A percentile compares a stretch with the other conserved stretches of the same genome.
phyloP scores from a whole-genome alignment of 2,888 invertebrate genomes.

The Pasiphila rectangulata region DNA sequence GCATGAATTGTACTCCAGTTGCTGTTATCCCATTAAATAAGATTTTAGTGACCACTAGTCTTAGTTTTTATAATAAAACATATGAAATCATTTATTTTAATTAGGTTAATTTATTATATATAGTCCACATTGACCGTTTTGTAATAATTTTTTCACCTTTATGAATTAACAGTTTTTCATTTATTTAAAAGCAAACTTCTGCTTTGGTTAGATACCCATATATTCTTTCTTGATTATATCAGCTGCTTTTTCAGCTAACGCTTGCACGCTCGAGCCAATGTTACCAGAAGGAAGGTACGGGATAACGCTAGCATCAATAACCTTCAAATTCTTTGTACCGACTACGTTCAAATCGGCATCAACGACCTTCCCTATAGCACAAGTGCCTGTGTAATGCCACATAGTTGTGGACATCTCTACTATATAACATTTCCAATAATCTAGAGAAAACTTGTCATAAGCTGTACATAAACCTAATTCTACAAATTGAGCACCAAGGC shows the following conservation, averaged over 20 bases:
- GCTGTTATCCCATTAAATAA: slow-evolving; percentile 44
- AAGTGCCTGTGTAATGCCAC: slow-evolving; percentile 38
- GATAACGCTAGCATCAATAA: slow-evolving; percentile 31
- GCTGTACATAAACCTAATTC: slow-evolving; percentile 16
- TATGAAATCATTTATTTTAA: too few relatives aligned
- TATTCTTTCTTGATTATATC: too few relatives aligned
- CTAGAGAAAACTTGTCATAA: slow-evolving; percentile 4
- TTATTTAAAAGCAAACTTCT: too few relatives aligned
- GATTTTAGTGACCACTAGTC: slow-evolving; percentile 21
- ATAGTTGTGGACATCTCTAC: slow-evolving; percentile 31
- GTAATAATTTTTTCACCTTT: too few relatives aligned
- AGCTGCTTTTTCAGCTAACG: too few relatives aligned
- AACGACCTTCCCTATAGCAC: slow-evolving; percentile 34
- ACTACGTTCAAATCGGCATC: slow-evolving; percentile 28
- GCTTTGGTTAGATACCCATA: too few relatives aligned
- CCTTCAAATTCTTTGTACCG: slow-evolving; percentile 23
- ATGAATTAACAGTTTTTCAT: too few relatives aligned
- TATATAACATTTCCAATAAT: slow-evolving; percentile 35
- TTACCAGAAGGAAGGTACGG: slow-evolving; percentile 27
- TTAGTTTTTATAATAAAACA: too few relatives aligned
- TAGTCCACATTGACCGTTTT: too few relatives aligned
- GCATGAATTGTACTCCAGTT: slow-evolving; percentile 38
- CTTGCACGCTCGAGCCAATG: slow-evolving; percentile 21
- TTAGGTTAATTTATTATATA: too few relatives aligned
- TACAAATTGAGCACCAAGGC: slow-evolving; percentile 18